Evolutionary conservation across 2,797 vertebrate genomes (phyloP), one percentile per base, ranked within the genome.

Genomic region (Discoglossus pictus): DNA sequence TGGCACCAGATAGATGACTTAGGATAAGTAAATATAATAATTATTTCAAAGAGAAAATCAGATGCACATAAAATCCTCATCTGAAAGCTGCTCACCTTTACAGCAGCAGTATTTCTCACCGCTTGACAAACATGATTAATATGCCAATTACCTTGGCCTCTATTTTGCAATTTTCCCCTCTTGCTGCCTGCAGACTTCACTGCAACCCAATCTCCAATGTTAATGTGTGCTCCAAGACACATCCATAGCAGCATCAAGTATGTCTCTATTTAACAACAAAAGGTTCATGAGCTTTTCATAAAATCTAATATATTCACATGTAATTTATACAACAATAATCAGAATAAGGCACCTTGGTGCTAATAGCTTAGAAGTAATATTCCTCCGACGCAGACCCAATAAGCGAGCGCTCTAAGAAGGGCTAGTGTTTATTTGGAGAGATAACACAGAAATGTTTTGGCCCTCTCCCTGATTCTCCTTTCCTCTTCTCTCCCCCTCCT

Each of bases 121-220:
- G n/a, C 40, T 46, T 61, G 66, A 47, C 59, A 70, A 70, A 39
- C 67, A 70, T 70, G 59, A 70, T 55, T 70, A 70, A 62, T 70
- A 23, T 27, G 16, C 50, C 51, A 56, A 70, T 70, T 70, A 62
- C 50, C 42, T 27, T 21, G 34, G 23, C 51, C 21, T 54, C 13
- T 40, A 62, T 62, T 70, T 48, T 56, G 31, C 20, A 21, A 62
- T 55, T 62, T 62, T 31, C 59, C 31, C 47, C 40, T 15, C n/a
- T 44, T 15, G 27, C 38, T n/a, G 65, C 55, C 65, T 43, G 47
- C 38, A 20, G 48, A 61, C 39, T 25, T 46, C 11, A 31, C 23
- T 39, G 40, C 39, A 55, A 34, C 21, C 66, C 50, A 36, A 62
- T 63, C 55, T 24, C 21, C 2, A 21, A 27, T 17, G 39, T 15